Base-by-base conservation (phyloP, 2,113 vertebrate genomes). In the Embiotoca jacksoni region DNA sequence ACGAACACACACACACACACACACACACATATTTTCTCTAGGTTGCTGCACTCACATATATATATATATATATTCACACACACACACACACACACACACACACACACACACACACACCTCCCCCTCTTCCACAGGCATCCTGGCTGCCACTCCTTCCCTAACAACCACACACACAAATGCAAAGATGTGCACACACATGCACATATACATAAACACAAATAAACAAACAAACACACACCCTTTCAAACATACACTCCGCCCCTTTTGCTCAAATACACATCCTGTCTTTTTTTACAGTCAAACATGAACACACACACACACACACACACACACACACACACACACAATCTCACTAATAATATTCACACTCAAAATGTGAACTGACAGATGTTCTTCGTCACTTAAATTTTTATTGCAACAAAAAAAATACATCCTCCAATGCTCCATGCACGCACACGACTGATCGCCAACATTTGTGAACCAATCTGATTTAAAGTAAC, bases 121-220 rank as follows among this genome's bases (percentile, higher is more conserved):
- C 87, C 72, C 79, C 84, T 78, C 66, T 80, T 82, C 75, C 87
- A 88, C 83, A 84, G 78, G 82, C 88, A 90, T 83, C 72, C 91
- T 84, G 75, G 60, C 74, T 90, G 87, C 83, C 89, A 82, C 84
- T 89, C 84, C 79, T 88, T 87, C 78, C 60, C 82, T 79, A 80
- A 91, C 83, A 89, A 72, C 72, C 84, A 85, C 81, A 90, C 80
- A 76, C 73, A 80, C 72, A 83, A 37, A 76, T 1, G 35, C 52
- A 75, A 35, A 80, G 63, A 83, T 62, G 66, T 55, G 73, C 72
- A 81, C 52, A 87, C 61, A 55, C 78, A 85, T 62, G 44, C 46
- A 75, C 65, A 74, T 72, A 78, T 3, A 53, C 66, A 71, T 54
- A 80, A 50, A 82, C 75, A 80, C 83, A 46, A 33, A 77, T 56